Percentiles rank a stretch among this genome's conserved stretches.
These are phyloP conservation scores for Scortum barcoo DNA, from an alignment of 2,113 vertebrate species.

Conservation along the genomic window DNA sequence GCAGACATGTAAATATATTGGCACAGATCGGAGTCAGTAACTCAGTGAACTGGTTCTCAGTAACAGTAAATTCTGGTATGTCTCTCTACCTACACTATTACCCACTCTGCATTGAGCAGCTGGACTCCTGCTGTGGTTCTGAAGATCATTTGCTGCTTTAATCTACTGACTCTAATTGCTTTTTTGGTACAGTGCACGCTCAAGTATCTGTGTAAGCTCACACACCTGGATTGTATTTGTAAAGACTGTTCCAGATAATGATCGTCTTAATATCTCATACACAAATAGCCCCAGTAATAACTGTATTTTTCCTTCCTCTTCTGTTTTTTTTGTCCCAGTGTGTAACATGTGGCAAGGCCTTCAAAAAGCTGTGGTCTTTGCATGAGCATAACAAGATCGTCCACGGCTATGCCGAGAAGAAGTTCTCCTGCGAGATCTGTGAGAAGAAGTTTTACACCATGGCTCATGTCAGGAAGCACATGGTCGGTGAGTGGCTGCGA, in stretches of 20 bases:
- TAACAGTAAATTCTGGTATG: slow-evolving; percentile 33
- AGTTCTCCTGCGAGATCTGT: slow-evolving; percentile 96
- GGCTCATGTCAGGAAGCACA: slow-evolving; percentile 98
- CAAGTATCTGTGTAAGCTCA: slow-evolving; percentile 49
- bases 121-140: slow-evolving; percentile 61
- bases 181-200: slow-evolving; percentile 51
- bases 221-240: slow-evolving; percentile 44
- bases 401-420: slow-evolving; percentile 94
- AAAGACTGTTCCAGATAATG: slow-evolving; percentile 37
- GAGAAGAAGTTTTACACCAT: slow-evolving; percentile 99
- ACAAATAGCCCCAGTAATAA: slow-evolving; percentile 8
- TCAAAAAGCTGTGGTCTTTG: slow-evolving; percentile 97
- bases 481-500: slow-evolving; percentile 92
- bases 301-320: neutral
- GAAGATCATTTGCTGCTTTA: slow-evolving; percentile 67
- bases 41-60: slow-evolving; percentile 21
- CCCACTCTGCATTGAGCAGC: slow-evolving; percentile 37
- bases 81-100: slow-evolving; percentile 37
- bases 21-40: slow-evolving; percentile 19
- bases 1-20: neutral
- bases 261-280: slow-evolving; percentile 10
- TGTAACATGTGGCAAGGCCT: slow-evolving; percentile 93
- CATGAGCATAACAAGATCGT: slow-evolving; percentile 97
- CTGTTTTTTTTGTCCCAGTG: slow-evolving; percentile 82
- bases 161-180: slow-evolving; percentile 59